Evolutionary conservation across 2,888 invertebrate species (phyloP), one percentile per base, ranked within the genome.

Genomic region (Drosophila tripunctata): DNA sequence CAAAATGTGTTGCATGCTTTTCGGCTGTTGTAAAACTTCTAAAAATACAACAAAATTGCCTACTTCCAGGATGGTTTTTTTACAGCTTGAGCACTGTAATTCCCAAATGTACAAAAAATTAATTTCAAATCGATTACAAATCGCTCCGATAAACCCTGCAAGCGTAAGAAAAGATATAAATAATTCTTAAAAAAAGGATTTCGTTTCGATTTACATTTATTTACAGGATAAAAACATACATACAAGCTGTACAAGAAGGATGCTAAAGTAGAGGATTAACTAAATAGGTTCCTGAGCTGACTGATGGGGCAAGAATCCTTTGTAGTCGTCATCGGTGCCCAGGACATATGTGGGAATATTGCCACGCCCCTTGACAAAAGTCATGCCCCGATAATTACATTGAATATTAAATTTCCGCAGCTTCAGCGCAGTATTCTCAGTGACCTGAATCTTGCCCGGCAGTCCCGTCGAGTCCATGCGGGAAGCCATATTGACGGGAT

Each of bases 401-500:
- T 93, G 91, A 61, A 95, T 94, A 36, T 94, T 95, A 76, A 95
- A 93, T 68, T 94, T 93, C 51, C 94, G 93, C 60, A 96, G 90
- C 43, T 95, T 93, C 5, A 92, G 88, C 0, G 96, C 95, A 0
- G 96, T 96, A 50, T 94, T 94, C 88, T 94, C 93, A 21, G 96
- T 95, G 0, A 95, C 95, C 92, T 96, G 96, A 81, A 96, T 96
- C 90, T 93, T 93, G 36, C 96, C 95, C 1, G 95, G 93, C 70
- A 95, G 92, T 5, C 98, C 98, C 1, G 96, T 97, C 0, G 96
- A 96, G 88, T 98, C 98, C 98, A 99, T 98, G 84, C 99, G 93
- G 0, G 98, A 97, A 2, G 99, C 98, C 94, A 99, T 96, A 91
- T 99, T 99, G 0, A 98, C 98, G 0, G 98, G 96, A 91, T 98